phyloP scores from a whole-genome alignment of 2,888 invertebrate species.

The Hydrotaea diabolus region DNA sequence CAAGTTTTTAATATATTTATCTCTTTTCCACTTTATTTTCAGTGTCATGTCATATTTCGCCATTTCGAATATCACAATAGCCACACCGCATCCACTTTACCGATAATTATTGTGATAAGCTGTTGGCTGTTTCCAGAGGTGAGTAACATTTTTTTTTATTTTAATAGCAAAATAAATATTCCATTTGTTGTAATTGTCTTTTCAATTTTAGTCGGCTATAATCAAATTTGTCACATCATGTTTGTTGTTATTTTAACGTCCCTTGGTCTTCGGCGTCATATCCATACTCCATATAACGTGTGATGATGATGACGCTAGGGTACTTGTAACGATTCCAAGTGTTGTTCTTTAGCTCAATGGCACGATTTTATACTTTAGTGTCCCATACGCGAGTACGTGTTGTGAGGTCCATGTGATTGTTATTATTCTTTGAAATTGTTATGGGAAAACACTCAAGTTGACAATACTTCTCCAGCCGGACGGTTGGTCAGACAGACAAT shows the following conservation, averaged over 20 bases:
- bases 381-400: not conserved
- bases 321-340: constrained; percentile 60
- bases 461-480: constrained; percentile 52
- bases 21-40: too few relatives aligned
- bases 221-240: constrained; percentile 67
- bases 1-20: too few relatives aligned
- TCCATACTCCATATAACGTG: not conserved
- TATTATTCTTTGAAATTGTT: constrained; percentile 56
- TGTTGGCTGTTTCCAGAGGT: not conserved
- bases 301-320: constrained; percentile 19
- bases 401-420: constrained; percentile 25
- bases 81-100: too few relatives aligned
- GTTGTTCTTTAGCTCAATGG: constrained; percentile 46
- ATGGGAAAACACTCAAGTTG: constrained; percentile 60
- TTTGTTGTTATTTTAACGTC: constrained; percentile 53
- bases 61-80: too few relatives aligned
- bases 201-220: constrained; percentile 44
- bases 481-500: constrained; percentile 33
- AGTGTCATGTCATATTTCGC: too few relatives aligned
- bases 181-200: constrained; percentile 39
- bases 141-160: constrained; percentile 21
- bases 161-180: constrained; percentile 25
- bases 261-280: not conserved
- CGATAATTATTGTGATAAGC: too few relatives aligned
- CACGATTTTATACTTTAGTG: constrained; percentile 54